Evolutionary conservation across 2,113 vertebrate genomes (phyloP), one percentile per base, ranked within the genome.

Genomic region (Myotis brandtii): DNA sequence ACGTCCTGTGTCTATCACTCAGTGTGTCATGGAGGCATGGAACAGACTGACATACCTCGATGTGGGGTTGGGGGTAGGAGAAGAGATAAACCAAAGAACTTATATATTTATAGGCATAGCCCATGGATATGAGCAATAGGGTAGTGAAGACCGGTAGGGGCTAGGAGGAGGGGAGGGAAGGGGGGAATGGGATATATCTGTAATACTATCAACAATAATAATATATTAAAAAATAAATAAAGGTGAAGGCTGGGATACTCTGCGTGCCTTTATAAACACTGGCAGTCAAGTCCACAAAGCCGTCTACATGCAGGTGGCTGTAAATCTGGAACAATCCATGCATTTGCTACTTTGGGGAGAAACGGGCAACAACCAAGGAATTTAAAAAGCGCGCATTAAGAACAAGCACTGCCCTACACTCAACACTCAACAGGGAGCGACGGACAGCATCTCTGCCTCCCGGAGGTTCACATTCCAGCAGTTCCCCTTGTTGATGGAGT

Each of bases 231-330:
- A 59, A 59, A 8, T 54, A 54, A 56, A 59, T 46, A 30, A 76
- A 30, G 46, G 25, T 0, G 6, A 16, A 69, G 37, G 27, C 18
- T 43, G 30, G 30, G 20, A 50, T 20, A 21, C 27, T 9, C 48
- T 0, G 1, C 0, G 69, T 48, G 32, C 17, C 8, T 11, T 43
- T 2, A 32, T 1, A 13, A 11, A 20, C 6, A 20, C 4, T 20
- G 30, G 9, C 12, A 12, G 27, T 25, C 72, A 3, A 37, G 14
- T 12, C 69, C 46, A n/a, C 52, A 54, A 11, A 34, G 90, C 5
- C 7, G 23, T 30, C 48, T 11, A 21, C 5, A 13, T 0, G 25
- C 5, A 27, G n/a, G 54, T 0, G 32, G 18, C 89, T 12, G 3
- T 4, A 9, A 10, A 48, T 9, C 30, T 4, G 87, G n/a, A 52